phyloP scores from a whole-genome alignment of 2,888 invertebrate species.

The Biston betularia region DNA sequence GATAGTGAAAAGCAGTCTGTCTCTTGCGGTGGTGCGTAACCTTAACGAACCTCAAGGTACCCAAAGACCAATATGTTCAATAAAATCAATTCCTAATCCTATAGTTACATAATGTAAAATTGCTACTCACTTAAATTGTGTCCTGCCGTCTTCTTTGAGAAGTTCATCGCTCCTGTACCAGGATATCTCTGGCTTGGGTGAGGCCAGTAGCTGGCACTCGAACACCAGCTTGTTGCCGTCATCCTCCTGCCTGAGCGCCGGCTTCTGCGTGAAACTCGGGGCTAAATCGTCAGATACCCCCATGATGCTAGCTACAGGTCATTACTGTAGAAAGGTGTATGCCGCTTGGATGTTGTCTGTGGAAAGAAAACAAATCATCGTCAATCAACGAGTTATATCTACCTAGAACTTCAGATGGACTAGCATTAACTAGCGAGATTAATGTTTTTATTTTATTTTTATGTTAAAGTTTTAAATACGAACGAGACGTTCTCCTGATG shows the following conservation, averaged over 20 bases:
- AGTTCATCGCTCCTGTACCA: constrained; percentile 96
- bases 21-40: too few relatives aligned
- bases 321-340: constrained; percentile 67
- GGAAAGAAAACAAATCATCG: constrained; percentile 10
- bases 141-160: constrained; percentile 93
- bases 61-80: too few relatives aligned
- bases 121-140: constrained; percentile 89
- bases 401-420: too few relatives aligned
- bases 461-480: too few relatives aligned
- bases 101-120: constrained; percentile 3
- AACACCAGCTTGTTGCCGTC: constrained; percentile 98
- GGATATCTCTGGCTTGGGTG: constrained; percentile 95
- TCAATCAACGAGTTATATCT: background rate
- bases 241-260: constrained; percentile 97
- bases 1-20: too few relatives aligned
- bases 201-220: constrained; percentile 95
- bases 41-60: too few relatives aligned
- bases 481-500: too few relatives aligned
- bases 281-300: constrained; percentile 97
- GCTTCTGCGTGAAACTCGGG: constrained; percentile 99
- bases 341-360: constrained; percentile 56
- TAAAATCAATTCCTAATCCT: too few relatives aligned
- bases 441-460: too few relatives aligned
- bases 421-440: too few relatives aligned
- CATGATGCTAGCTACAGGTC: constrained; percentile 85